Percentiles rank a stretch among this genome's conserved stretches.
phyloP scores from a whole-genome alignment of 1,140 invertebrate genomes.

The Phymorhynchus buccinoides region DNA sequence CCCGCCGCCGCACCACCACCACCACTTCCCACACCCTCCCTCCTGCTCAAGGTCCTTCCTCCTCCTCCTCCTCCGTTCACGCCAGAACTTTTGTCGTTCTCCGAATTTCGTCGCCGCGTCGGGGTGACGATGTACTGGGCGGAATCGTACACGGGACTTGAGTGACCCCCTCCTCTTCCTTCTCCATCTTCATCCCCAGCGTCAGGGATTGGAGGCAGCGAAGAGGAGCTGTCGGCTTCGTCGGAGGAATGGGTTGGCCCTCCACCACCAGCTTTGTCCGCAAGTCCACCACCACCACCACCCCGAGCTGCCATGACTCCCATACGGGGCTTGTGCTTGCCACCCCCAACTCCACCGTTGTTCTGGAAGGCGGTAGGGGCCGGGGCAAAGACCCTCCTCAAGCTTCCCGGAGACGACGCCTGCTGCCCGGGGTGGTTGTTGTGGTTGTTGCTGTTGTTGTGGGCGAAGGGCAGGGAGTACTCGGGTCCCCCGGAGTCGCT shows the following conservation, averaged over 20 bases:
- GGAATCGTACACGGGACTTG: slow-evolving; percentile 25
- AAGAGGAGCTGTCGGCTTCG: background rate
- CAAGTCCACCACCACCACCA: no score
- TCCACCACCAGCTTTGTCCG: background rate
- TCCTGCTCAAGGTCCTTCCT: background rate
- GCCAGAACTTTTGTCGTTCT: slow-evolving; percentile 8
- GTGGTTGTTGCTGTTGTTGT: background rate
- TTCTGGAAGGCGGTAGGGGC: slow-evolving; percentile 2
- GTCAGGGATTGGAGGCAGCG: background rate
- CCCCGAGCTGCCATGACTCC: background rate
- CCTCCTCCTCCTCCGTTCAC: no score
- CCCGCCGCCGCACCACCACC: no score
- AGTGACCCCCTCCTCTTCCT: no score
- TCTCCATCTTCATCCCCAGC: background rate
- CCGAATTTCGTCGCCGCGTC: background rate
- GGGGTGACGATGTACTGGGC: slow-evolving; percentile 21
- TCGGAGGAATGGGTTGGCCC: background rate
- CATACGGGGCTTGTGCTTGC: slow-evolving; percentile 16
- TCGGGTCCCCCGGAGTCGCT: slow-evolving; percentile 10
- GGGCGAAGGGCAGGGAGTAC: slow-evolving; percentile 16
- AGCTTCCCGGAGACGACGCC: background rate
- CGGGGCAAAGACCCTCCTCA: background rate
- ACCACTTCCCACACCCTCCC: background rate
- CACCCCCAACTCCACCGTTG: no score
- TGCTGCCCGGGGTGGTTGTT: no score